phyloP scores from a whole-genome alignment of 2,113 vertebrate species.

The Isichthys henryi region DNA sequence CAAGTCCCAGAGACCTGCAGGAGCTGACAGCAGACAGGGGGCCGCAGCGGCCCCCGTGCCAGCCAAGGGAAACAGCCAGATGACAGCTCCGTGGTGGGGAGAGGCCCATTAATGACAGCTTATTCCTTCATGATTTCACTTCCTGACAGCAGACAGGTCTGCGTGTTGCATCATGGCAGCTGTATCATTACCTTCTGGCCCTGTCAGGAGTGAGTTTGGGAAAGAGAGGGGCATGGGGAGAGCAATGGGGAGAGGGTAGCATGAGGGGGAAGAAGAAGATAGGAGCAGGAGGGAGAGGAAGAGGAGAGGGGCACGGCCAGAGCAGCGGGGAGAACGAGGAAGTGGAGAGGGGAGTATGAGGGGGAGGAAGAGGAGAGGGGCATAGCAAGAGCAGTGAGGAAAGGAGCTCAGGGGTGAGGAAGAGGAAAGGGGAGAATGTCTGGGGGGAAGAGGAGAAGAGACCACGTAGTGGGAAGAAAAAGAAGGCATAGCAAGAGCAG shows the following conservation, averaged over 20 bases:
- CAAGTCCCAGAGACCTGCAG: conserved; percentile 50
- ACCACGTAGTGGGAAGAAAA: no score
- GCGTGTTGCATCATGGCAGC: conserved; percentile 89
- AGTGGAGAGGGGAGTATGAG: no score
- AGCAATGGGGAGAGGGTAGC: not conserved
- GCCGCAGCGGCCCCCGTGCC: conserved; percentile 50
- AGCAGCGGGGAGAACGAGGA: not conserved
- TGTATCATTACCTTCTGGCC: conserved; percentile 93
- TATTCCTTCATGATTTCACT: conserved; percentile 93
- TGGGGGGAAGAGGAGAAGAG: no score
- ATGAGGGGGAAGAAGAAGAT: not conserved
- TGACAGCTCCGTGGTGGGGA: conserved; percentile 86
- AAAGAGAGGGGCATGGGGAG: not conserved
- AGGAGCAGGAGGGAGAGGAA: not conserved
- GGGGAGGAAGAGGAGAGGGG: not conserved
- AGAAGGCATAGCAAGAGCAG: no score
- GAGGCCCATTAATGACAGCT: conserved; percentile 87
- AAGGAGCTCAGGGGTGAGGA: no score
- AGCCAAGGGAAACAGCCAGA: conserved; percentile 64
- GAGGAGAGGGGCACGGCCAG: not conserved
- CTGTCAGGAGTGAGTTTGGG: conserved; percentile 77
- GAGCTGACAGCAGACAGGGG: conserved; percentile 64
- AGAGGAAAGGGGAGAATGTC: no score
- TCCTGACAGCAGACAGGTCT: conserved; percentile 91
- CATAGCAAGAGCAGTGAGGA: no score